Conservation (phyloP, 1,140 invertebrate species). For the Patella vulgata region DNA sequence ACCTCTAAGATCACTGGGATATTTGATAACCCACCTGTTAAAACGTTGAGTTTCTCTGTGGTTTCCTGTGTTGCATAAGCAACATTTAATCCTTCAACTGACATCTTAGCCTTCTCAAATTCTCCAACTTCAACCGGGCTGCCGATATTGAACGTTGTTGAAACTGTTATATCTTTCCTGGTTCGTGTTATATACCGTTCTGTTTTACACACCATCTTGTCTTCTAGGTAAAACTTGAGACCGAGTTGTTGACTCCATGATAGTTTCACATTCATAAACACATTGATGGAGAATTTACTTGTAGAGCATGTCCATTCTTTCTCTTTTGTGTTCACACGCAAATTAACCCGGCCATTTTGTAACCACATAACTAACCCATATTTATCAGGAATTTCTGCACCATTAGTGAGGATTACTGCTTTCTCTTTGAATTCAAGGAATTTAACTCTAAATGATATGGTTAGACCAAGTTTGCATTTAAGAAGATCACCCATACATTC, state of each 20-base stretch:
- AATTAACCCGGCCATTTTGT: constrained; percentile 25
- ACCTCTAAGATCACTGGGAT: no score
- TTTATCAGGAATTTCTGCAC: constrained; percentile 24
- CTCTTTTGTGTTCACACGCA: constrained; percentile 38
- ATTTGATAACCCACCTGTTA: constrained; percentile 20
- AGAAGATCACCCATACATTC: constrained; percentile 36
- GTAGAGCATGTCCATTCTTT: constrained; percentile 43
- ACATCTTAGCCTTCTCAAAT: constrained; percentile 28
- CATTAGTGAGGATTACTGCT: constrained; percentile 34
- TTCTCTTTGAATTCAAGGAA: constrained; percentile 22
- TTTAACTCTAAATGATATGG: constrained; percentile 35
- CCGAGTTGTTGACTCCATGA: constrained; percentile 46
- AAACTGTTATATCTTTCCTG: background rate
- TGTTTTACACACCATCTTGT: constrained; percentile 7
- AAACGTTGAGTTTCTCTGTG: constrained; percentile 16
- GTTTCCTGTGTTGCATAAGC: constrained; percentile 20
- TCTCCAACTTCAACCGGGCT: background rate
- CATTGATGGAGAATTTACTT: constrained; percentile 10
- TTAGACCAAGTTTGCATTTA: constrained; percentile 35
- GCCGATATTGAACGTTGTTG: constrained; percentile 20
- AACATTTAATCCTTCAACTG: constrained; percentile 28
- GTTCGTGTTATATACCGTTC: constrained; percentile 15
- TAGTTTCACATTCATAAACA: constrained; percentile 34
- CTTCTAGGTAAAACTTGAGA: constrained; percentile 24
- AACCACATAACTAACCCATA: constrained; percentile 43